A percentile compares a stretch with the other conserved stretches of the same genome.
phyloP scores from a whole-genome alignment of 2,113 vertebrate genomes.

The Leuciscus idus region DNA sequence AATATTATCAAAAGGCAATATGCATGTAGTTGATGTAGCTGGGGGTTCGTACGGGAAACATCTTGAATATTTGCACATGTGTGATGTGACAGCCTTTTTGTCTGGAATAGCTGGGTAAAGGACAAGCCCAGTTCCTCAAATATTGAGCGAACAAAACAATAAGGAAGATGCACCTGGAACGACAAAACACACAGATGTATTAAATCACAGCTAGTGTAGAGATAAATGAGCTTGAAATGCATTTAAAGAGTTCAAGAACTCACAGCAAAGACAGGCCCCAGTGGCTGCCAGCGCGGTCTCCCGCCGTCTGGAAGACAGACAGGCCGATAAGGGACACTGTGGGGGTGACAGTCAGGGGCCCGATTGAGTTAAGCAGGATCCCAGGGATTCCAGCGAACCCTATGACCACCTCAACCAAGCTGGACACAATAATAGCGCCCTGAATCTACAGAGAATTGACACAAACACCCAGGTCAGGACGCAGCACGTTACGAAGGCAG shows the following conservation, averaged over 20 bases:
- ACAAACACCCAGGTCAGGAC: not conserved
- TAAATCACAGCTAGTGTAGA: not conserved
- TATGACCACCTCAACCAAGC: constrained; percentile 85
- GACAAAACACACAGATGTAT: constrained; percentile 18
- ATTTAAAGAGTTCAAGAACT: constrained; percentile 52
- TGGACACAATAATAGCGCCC: constrained; percentile 93
- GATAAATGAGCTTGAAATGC: not conserved
- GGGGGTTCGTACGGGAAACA: constrained; percentile 89
- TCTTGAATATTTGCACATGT: constrained; percentile 91
- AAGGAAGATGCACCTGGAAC: constrained; percentile 86
- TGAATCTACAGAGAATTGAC: constrained; percentile 80
- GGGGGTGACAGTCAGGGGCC: constrained; percentile 93
- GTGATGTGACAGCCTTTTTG: constrained; percentile 80
- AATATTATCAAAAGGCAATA: not conserved
- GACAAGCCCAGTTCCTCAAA: constrained; percentile 80
- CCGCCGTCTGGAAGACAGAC: constrained; percentile 91
- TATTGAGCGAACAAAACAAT: constrained; percentile 95
- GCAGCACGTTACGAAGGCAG: not conserved
- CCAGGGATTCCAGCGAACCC: constrained; percentile 90
- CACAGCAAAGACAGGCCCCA: constrained; percentile 94
- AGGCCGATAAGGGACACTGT: constrained; percentile 95
- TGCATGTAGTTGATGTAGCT: not conserved
- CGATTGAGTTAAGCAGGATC: constrained; percentile 89
- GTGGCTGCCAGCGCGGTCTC: constrained; percentile 90
- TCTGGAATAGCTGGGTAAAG: constrained; percentile 81